Percentiles rank a stretch among this genome's conserved stretches.
These are phyloP conservation scores for Drosophila rellima DNA, from an alignment of 2,888 invertebrate genomes.

Conservation along the genomic window DNA sequence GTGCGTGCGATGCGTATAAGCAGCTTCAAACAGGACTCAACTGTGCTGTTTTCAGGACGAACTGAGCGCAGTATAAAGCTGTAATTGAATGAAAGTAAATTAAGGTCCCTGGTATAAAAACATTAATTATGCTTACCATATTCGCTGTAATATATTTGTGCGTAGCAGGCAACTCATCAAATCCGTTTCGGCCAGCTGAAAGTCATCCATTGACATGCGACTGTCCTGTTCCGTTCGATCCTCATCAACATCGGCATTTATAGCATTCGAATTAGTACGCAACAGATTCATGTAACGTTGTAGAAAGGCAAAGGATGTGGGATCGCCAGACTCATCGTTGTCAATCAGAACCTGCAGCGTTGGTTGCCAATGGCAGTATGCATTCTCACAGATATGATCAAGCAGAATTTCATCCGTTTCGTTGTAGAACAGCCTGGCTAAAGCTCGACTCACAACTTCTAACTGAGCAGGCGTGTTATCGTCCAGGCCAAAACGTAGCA, in stretches of 20 bases:
- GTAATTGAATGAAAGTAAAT: constrained; percentile 44
- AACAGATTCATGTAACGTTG: constrained; percentile 87
- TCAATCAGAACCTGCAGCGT: constrained; percentile 85
- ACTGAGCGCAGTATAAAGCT: constrained; percentile 92
- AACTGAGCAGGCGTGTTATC: constrained; percentile 91
- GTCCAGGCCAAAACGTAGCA: constrained; percentile 94
- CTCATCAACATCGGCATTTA: constrained; percentile 81
- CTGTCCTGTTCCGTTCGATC: constrained; percentile 84
- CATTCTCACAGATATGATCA: constrained; percentile 89
- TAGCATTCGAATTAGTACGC: constrained; percentile 66
- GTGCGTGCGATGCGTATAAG: constrained; percentile 92
- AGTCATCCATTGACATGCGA: constrained; percentile 92
- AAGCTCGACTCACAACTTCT: constrained; percentile 91
- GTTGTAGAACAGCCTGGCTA: constrained; percentile 91
- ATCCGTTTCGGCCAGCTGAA: constrained; percentile 94
- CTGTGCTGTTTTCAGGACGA: constrained; percentile 90
- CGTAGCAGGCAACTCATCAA: constrained; percentile 90
- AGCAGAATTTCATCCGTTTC: constrained; percentile 91
- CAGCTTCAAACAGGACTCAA: constrained; percentile 92
- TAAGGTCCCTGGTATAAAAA: background rate
- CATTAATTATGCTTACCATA: constrained; percentile 86
- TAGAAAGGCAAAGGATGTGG: constrained; percentile 86
- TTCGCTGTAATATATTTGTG: constrained; percentile 91
- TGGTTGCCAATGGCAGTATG: constrained; percentile 89
- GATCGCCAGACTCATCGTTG: constrained; percentile 72